Base-by-base conservation (phyloP, 1,140 invertebrate species). In the Hesperophylax magnus region DNA sequence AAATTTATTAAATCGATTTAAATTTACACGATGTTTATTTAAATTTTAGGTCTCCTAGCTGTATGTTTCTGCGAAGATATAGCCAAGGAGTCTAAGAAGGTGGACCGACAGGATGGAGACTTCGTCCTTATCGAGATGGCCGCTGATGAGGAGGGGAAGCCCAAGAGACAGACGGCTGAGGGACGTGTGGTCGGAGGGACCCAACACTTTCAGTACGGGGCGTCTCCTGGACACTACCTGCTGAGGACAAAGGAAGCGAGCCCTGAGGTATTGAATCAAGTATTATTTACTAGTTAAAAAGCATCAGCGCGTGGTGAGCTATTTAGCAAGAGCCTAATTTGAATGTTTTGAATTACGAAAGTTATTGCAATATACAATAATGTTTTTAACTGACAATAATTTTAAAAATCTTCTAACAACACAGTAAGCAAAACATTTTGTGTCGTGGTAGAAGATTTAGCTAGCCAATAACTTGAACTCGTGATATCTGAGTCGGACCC, bases 181-280 rank as follows among this genome's bases (percentile, higher is more conserved):
- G 82, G 71, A n/a, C 79, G 82, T 20, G 69, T 78, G 4, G 76
- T 78, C 11, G 77, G 69, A 6, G 79, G 52, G 39, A 52, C 20
- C 11, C 79, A 78, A 24, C 82, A 84, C 53, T 78, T 81, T 53
- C 78, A 81, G 34, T 81, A 77, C 22, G 77, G 80, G 17, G 60
- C 80, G n/a, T 74, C 82, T 9, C 80, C 80, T 1, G 80, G 80
- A 74, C 80, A 84, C 65, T 84, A 78, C 47, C 77, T 84, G 22
- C 61, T 81, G 7, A 84, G 80, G 52, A 80, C 77, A 15, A 84
- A 84, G 52, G 82, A 84, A 56, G 71, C 54, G 0, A 76, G n/a
- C 22, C 17, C 71, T 47, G 82, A 84, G 80, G 82, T 84, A 81
- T 9, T n/a, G 8, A 53, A 0, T 69, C 8, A 14, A 47, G 34